These are phyloP conservation scores for Polydesmus complanatus DNA, from an alignment of 2,888 invertebrate species.

Conservation along the genomic window DNA sequence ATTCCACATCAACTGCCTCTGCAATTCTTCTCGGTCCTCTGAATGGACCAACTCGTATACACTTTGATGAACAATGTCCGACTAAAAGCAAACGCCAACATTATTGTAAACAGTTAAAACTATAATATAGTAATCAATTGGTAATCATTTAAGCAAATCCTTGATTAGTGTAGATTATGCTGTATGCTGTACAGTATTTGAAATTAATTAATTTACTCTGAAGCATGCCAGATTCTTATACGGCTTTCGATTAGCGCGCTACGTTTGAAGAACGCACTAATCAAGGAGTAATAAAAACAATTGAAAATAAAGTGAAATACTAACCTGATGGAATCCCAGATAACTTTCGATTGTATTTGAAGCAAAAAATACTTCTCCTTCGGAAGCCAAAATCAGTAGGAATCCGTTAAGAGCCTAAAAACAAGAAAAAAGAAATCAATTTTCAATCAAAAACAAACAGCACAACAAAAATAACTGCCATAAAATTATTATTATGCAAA, in stretches of 20 bases:
- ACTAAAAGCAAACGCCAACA: conserved; percentile 53
- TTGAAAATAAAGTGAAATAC: no score
- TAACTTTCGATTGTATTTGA: conserved; percentile 99
- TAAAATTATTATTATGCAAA: background rate
- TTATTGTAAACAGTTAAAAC: conserved; percentile 10
- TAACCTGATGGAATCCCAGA: conserved; percentile 98
- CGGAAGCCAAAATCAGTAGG: conserved; percentile 94
- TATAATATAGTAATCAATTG: conserved; percentile 3
- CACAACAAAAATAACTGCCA: background rate
- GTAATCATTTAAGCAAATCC: background rate
- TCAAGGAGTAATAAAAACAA: no score
- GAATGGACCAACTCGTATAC: conserved; percentile 98
- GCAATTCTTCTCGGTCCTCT: conserved; percentile 94
- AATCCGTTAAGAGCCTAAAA: conserved; percentile 96
- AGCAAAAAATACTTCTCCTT: conserved; percentile 98
- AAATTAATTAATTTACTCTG: no score
- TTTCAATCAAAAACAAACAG: background rate
- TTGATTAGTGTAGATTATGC: no score
- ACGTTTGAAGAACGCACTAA: no score
- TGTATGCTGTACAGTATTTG: no score
- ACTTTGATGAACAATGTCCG: conserved; percentile 98
- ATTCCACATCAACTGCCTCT: conserved; percentile 88
- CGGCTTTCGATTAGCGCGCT: no score
- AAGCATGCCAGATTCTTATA: no score
- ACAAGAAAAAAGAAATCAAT: conserved; percentile 20